phyloP scores from a whole-genome alignment of 2,888 invertebrate species.

The Vandiemenella viatica region DNA sequence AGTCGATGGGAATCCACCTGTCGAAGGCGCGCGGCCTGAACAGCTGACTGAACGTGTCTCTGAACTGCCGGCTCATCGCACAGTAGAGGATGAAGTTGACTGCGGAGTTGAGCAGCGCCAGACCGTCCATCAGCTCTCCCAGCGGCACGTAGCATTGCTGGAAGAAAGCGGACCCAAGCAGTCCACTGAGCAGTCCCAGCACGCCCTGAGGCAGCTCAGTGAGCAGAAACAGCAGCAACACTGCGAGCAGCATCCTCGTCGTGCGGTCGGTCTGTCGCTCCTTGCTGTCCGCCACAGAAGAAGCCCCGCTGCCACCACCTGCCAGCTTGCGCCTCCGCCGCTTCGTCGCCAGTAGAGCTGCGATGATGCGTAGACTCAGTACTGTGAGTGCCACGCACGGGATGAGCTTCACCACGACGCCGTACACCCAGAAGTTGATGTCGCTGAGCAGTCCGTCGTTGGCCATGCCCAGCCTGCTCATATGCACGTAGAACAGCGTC shows the following conservation, averaged over 20 bases:
- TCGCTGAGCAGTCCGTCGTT: constrained; percentile 32
- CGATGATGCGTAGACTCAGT: constrained; percentile 59
- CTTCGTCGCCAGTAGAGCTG: constrained; percentile 65
- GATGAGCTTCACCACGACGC: constrained; percentile 80
- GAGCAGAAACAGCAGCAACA: constrained; percentile 67
- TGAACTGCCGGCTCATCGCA: constrained; percentile 85
- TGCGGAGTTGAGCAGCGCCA: constrained; percentile 80
- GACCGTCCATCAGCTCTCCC: constrained; percentile 77
- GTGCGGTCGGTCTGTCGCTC: constrained; percentile 72
- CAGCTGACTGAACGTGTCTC: constrained; percentile 58
- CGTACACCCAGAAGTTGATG: constrained; percentile 81
- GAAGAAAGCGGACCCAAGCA: constrained; percentile 64
- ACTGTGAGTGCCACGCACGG: constrained; percentile 79
- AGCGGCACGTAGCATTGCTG: constrained; percentile 62
- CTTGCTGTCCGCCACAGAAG: too few species aligned
- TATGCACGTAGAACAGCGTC: constrained; percentile 47
- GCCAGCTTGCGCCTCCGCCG: constrained; percentile 33
- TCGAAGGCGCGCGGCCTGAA: constrained; percentile 49
- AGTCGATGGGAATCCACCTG: constrained; percentile 39
- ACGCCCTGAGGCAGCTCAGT: constrained; percentile 74
- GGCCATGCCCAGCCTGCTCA: constrained; percentile 40
- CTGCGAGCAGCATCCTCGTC: constrained; percentile 76
- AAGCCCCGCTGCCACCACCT: neutral
- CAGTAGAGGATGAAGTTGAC: constrained; percentile 90
- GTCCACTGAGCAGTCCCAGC: constrained; percentile 58